Evolutionary conservation across 1,140 invertebrate genomes (phyloP), one percentile per base, ranked within the genome.

Genomic region (Bombus difficillimus): DNA sequence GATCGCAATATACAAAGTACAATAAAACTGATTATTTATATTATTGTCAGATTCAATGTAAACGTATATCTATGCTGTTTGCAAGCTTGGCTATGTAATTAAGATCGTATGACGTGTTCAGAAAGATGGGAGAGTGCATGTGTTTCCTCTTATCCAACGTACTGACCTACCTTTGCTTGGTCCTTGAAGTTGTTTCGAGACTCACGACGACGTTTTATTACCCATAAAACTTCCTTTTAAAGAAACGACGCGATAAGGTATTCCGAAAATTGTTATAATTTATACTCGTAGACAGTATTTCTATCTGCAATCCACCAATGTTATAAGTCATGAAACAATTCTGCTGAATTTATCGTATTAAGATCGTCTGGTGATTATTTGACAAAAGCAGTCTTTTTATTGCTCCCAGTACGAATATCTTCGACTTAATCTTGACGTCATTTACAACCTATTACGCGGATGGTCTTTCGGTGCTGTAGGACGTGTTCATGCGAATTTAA

Each of bases 161-260:
- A 92, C 92, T 92, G 92, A 92, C 91, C 91, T 92, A 92, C 86
- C 92, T 86, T 88, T 85, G 85, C 73, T 74, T 81, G 83, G 85
- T 90, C 89, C 88, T 90, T 91, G 88, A 84, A 78, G 80, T 71
- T 71, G 86, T 57, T 76, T 32, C 77, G 73, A 68, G 34, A n/a
- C 47, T 37, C 39, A 39, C n/a, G 68, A n/a, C 85, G 81, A 74
- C 62, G 79, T 86, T 90, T 86, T 81, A 88, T 83, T 78, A 73
- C 22, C 57, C 62, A 74, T 68, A 53, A 64, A 74, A 13, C 1
- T 43, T 74, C n/a, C n/a, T 28, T 18, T 73, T 34, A 34, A 53
- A 32, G 15, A 81, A 41, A 34, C 41, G 32, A n/a, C 8, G n/a
- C 34, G 57, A 74, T 82, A 74, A 74, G 57, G 6, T 9, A 53